Conservation (phyloP, 2,888 invertebrate species). For the Enoplolaimus lenunculus region DNA sequence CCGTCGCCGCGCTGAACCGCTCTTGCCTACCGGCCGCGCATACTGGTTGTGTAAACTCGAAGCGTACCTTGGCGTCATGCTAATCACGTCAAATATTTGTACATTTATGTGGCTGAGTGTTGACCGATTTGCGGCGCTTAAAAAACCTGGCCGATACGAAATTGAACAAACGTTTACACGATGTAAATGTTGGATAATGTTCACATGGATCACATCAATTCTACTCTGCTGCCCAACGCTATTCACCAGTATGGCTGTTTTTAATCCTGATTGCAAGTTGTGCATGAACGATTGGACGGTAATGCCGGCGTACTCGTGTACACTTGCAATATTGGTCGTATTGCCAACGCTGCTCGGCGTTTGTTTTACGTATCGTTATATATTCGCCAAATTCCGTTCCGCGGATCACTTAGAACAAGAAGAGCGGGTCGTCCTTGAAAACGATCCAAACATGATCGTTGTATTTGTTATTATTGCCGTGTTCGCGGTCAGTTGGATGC, state of each 20-base stretch:
- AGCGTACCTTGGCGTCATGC: slow-evolving; percentile 79
- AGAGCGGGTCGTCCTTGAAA: slow-evolving; percentile 74
- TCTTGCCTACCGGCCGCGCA: slow-evolving; percentile 41
- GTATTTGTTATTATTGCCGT: slow-evolving; percentile 76
- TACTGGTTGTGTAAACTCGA: slow-evolving; percentile 75
- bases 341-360: slow-evolving; percentile 91
- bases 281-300: slow-evolving; percentile 93
- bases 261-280: slow-evolving; percentile 71
- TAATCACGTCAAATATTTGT: slow-evolving; percentile 85
- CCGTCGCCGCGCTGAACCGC: too few species aligned
- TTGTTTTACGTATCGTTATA: slow-evolving; percentile 80
- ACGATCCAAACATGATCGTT: slow-evolving; percentile 87
- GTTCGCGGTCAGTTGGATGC: slow-evolving; percentile 86
- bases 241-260: slow-evolving; percentile 60
- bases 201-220: slow-evolving; percentile 89
- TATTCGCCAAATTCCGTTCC: slow-evolving; percentile 63
- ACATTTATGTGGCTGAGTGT: slow-evolving; percentile 98
- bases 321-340: slow-evolving; percentile 69
- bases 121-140: slow-evolving; percentile 74
- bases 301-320: slow-evolving; percentile 85
- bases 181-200: slow-evolving; percentile 94
- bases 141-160: slow-evolving; percentile 77
- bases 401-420: slow-evolving; percentile 64
- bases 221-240: slow-evolving; percentile 89
- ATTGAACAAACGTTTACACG: slow-evolving; percentile 71